phyloP scores from a whole-genome alignment of 1,140 invertebrate species.

The Drosophila oshimai region DNA sequence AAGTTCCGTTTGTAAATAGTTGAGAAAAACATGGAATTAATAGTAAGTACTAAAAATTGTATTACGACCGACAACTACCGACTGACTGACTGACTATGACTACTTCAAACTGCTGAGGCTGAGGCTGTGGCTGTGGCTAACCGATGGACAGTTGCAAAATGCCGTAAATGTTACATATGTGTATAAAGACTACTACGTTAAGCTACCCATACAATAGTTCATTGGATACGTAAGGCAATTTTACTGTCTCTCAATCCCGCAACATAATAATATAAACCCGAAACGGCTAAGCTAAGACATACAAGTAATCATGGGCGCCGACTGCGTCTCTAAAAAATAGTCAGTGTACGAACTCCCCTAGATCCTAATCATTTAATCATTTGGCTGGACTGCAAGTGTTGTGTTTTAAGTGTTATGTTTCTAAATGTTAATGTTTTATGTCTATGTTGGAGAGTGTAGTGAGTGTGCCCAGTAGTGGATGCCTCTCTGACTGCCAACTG shows the following conservation, averaged over 20 bases:
- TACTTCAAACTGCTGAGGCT: conserved; percentile 18
- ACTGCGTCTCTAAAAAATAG: conserved; percentile 28
- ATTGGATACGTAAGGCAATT: conserved; percentile 71
- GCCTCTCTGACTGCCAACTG: conserved; percentile 3
- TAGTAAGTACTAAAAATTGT: conserved; percentile 33
- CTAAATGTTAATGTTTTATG: background rate
- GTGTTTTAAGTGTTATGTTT: background rate
- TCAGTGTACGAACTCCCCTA: conserved; percentile 22
- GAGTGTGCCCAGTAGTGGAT: conserved; percentile 6
- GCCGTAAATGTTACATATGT: conserved; percentile 42
- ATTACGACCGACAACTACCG: conserved; percentile 22
- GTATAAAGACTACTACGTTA: conserved; percentile 55
- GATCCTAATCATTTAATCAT: conserved; percentile 27
- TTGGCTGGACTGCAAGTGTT: conserved; percentile 32
- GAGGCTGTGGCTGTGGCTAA: conserved; percentile 31
- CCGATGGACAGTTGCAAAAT: no score
- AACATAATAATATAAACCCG: conserved; percentile 36
- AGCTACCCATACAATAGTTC: conserved; percentile 75
- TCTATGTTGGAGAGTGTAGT: background rate
- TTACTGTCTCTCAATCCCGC: conserved; percentile 56
- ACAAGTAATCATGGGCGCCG: background rate
- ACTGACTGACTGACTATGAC: background rate
- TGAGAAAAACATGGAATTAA: conserved; percentile 52
- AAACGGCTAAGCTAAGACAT: conserved; percentile 41
- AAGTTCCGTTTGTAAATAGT: conserved; percentile 47